phyloP scores from a whole-genome alignment of 1,140 invertebrate species.

The Oppia nitens region DNA sequence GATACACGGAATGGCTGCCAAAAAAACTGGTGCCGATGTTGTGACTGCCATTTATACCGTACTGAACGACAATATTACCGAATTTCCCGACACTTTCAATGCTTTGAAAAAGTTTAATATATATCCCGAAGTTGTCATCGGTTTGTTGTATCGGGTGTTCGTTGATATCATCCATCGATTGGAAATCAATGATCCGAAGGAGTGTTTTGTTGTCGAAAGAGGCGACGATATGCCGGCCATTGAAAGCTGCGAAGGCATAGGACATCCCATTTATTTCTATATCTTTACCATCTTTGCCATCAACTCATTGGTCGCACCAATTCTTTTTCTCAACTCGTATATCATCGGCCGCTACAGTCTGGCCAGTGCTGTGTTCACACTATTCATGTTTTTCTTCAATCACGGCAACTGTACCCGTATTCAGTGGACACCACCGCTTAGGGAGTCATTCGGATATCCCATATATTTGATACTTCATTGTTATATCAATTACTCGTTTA shows the following conservation, averaged over 20 bases:
- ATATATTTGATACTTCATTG: constrained; percentile 36
- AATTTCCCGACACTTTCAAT: constrained; percentile 59
- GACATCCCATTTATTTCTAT: constrained; percentile 57
- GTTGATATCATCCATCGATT: constrained; percentile 29
- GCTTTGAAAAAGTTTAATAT: constrained; percentile 62
- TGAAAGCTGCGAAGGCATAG: constrained; percentile 50
- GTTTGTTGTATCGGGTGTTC: constrained; percentile 32
- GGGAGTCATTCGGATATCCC: constrained; percentile 65
- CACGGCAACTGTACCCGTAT: constrained; percentile 51
- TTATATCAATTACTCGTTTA: constrained; percentile 29
- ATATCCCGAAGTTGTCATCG: constrained; percentile 50
- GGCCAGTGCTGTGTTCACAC: constrained; percentile 47
- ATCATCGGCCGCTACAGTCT: constrained; percentile 38
- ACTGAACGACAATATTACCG: constrained; percentile 53
- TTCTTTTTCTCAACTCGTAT: constrained; percentile 37
- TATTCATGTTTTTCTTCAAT: constrained; percentile 54
- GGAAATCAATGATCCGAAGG: constrained; percentile 28
- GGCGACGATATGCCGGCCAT: constrained; percentile 42
- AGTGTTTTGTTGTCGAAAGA: constrained; percentile 44
- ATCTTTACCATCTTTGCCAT: constrained; percentile 46
- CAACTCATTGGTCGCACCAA: constrained; percentile 41
- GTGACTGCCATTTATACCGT: constrained; percentile 30
- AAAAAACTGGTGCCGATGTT: too few relatives aligned
- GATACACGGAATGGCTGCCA: not conserved
- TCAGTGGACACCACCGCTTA: constrained; percentile 62